Base-by-base conservation (phyloP, 2,113 vertebrate genomes). In the Ctenodactylus gundi region DNA sequence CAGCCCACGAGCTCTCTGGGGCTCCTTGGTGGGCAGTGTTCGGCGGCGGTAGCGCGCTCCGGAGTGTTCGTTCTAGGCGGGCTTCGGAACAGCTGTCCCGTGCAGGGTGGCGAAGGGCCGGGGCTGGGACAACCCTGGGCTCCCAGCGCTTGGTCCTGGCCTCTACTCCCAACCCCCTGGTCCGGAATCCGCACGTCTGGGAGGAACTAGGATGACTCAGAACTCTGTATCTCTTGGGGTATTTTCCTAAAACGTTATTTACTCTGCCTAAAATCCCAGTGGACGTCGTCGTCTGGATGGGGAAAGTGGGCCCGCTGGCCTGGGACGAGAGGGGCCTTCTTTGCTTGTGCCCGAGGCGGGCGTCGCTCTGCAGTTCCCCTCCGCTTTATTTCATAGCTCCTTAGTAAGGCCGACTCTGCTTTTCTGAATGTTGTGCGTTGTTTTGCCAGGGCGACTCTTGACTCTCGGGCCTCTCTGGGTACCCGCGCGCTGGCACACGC, bases 41-140 rank as follows among this genome's bases (percentile, higher is more conserved):
- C 68, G n/a, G n/a, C n/a, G n/a, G n/a, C n/a, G n/a, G n/a, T n/a
- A n/a, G n/a, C n/a, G n/a, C n/a, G n/a, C n/a, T n/a, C n/a, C n/a
- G 21, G 27, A 13, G 57, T 1, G 76, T 97, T 97, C 95, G 97
- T 20, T 94, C 3, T 0, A 96, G 0, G 44, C 95, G 97, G 97
- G 65, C 87, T 21, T 41, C 0, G 27, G n/a, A n/a, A n/a, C n/a
- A n/a, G n/a, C n/a, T n/a, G n/a, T n/a, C n/a, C n/a, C n/a, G n/a
- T n/a, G n/a, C n/a, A n/a, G n/a, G 80, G 53, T 49, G 20, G 6
- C 18, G n/a, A 18, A 53, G 18, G 85, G 34, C 8, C n/a, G n/a
- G n/a, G 1, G 17, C 51, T 31, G 0, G 62, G 85, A 7, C 21
- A 27, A 8, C 0, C 3, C 1, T 2, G 34, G 2, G 8, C 49